Percentiles rank a stretch among this genome's conserved stretches.
phyloP scores from a whole-genome alignment of 2,113 vertebrate genomes.

The Lichenostomus cassidix region DNA sequence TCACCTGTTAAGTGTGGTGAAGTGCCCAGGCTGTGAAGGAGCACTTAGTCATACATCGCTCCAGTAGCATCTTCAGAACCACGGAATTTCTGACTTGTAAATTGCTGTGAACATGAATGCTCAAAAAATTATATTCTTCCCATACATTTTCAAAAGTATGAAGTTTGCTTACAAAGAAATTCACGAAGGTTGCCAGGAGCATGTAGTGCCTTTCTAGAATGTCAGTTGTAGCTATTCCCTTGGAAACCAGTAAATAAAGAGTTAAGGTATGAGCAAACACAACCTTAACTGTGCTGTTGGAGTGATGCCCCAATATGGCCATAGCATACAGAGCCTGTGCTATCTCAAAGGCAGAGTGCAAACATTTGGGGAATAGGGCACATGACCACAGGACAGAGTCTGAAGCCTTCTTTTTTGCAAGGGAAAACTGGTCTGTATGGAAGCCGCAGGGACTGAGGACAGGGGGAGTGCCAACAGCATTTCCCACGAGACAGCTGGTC shows the following conservation, averaged over 20 bases:
- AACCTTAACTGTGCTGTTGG: conserved; percentile 34
- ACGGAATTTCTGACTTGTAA: neutral
- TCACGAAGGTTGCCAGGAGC: neutral
- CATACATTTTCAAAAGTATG: neutral
- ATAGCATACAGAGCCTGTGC: conserved; percentile 41
- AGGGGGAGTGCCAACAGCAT: neutral
- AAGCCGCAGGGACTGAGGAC: rapidly evolving
- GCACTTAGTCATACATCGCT: neutral
- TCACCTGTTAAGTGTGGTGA: neutral
- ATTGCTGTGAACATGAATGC: neutral
- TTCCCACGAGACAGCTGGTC: neutral
- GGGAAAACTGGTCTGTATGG: neutral
- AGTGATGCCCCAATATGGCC: conserved; percentile 60
- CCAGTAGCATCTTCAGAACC: neutral
- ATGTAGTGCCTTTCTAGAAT: neutral
- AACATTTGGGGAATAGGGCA: conserved; percentile 35
- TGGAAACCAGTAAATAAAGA: conserved; percentile 43
- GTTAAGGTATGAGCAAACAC: conserved; percentile 56
- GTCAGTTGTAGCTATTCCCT: neutral
- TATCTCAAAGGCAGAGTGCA: conserved; percentile 57
- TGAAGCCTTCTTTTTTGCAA: neutral
- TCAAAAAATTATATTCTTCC: neutral
- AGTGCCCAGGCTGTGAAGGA: neutral
- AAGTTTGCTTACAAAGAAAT: neutral
- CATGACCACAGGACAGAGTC: neutral